A percentile compares a stretch with the other conserved stretches of the same genome.
Conservation (phyloP, 2,888 invertebrate species). For the Penaeus monodon region DNA sequence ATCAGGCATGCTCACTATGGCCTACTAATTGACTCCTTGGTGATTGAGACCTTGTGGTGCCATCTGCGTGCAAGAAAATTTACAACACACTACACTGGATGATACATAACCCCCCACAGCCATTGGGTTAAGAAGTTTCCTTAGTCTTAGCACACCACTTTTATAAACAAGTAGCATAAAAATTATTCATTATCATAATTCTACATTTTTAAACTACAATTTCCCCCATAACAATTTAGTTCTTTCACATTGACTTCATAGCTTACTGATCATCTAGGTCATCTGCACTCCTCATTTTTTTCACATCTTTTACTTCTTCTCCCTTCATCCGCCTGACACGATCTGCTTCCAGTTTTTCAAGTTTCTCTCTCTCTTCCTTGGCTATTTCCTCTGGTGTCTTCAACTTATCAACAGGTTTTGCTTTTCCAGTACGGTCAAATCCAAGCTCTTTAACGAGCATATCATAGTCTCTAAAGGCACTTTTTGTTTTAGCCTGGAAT, state of each 20-base stretch:
- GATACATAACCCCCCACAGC: too few species aligned
- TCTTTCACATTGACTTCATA: conserved; percentile 49
- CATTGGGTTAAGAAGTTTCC: too few species aligned
- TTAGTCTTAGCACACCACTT: too few species aligned
- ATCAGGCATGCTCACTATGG: too few species aligned
- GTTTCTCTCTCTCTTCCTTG: conserved; percentile 81
- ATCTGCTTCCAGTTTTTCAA: conserved; percentile 84
- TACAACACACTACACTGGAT: too few species aligned
- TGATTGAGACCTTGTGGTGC: too few species aligned
- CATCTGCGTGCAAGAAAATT: too few species aligned
- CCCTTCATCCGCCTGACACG: conserved; percentile 84
- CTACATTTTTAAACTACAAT: too few species aligned
- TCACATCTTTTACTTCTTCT: conserved; percentile 82
- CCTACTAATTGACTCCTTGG: too few species aligned
- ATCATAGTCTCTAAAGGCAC: conserved; percentile 76
- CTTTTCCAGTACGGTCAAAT: conserved; percentile 76
- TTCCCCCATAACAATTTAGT: too few species aligned
- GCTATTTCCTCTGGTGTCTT: conserved; percentile 87
- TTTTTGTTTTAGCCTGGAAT: conserved; percentile 57
- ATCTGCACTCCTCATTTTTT: conserved; percentile 70
- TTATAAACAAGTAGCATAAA: too few species aligned
- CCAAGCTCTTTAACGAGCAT: conserved; percentile 83
- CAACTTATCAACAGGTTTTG: conserved; percentile 76
- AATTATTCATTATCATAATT: too few species aligned
- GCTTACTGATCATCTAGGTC: conserved; percentile 66